Evolutionary conservation across 2,113 vertebrate genomes (phyloP), one percentile per base, ranked within the genome.

Genomic region (Microcebus murinus): DNA sequence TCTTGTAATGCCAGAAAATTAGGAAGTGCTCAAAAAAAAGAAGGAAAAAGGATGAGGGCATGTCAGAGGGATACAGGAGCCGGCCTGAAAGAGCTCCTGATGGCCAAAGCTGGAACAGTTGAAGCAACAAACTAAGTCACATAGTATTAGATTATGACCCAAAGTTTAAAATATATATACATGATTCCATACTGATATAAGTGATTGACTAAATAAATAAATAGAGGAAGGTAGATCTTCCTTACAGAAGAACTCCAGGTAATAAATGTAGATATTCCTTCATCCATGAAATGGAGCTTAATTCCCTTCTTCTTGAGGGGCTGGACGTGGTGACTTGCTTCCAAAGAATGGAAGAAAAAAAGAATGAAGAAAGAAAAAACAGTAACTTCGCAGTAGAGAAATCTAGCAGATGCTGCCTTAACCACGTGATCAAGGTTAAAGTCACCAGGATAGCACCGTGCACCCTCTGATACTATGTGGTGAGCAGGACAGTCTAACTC

Each of bases 371-470:
- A 34, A 59, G 55, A 21, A 57, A 57, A 57, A 42, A 65, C 3
- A 7, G 52, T 17, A 2, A 27, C 88, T 12, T 65, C 1, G 5
- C 6, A 2, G 63, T 8, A 36, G 57, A 65, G 52, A 39, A 27
- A 2, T 6, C 20, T 48, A 4, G 65, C 52, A 59, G 85, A 52
- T 14, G 3, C 27, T 34, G 1, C 74, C 42, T 8, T 39, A 18
- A 4, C 52, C 29, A 8, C 1, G 20, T 11, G 12, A 4, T 17
- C 57, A 31, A 8, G 23, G 63, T 18, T 76, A 1, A 4, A 68
- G 2, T 27, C 45, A 25, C 48, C 48, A 1, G 21, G 1, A 2
- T 6, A 0, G 23, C 36, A 0, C 21, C 34, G 1, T 5, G 1
- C 4, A 18, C 55, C 18, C 34, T n/a, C 9, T 23, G 13, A 3